A percentile compares a stretch with the other conserved stretches of the same genome.
Evolutionary conservation across 53 echinoderm and acorn worm species (phyloP).

Genomic region (Antedon mediterranea): DNA sequence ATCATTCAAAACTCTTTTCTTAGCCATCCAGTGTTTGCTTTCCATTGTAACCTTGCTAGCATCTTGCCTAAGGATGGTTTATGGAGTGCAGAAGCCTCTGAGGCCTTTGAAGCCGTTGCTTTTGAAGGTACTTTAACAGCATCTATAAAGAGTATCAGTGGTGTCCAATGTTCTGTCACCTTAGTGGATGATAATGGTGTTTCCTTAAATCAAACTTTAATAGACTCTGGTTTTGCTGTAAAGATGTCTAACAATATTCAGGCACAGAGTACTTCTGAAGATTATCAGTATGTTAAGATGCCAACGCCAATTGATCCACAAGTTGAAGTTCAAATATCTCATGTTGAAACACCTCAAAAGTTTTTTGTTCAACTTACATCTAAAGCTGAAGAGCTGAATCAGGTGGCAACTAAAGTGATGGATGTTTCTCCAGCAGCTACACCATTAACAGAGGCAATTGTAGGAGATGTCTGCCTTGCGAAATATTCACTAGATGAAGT

Average conservation of each 20-base stretch:
- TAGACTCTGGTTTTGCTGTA: not conserved
- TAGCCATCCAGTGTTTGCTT: not conserved
- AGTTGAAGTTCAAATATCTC: not conserved
- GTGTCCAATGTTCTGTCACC: not conserved
- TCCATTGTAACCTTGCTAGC: constrained; percentile 19
- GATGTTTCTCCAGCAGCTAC: not conserved
- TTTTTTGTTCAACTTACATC: not conserved
- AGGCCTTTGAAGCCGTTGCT: not conserved
- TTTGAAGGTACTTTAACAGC: not conserved
- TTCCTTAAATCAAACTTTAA: not conserved
- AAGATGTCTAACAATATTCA: not conserved
- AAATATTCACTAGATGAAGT: constrained; percentile 54
- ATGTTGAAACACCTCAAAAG: not conserved
- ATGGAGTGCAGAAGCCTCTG: not conserved
- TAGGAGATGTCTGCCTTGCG: constrained; percentile 54
- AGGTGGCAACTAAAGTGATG: not conserved
- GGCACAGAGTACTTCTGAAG: not conserved
- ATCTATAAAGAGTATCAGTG: not conserved
- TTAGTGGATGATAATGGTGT: not conserved
- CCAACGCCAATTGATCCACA: not conserved
- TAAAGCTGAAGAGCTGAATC: not conserved
- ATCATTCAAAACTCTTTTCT: not conserved
- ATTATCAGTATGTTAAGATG: not conserved
- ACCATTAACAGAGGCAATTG: not conserved
- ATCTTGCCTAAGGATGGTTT: constrained; percentile 17